Percentiles rank a stretch among this genome's conserved stretches.
phyloP scores from a whole-genome alignment of 1,140 invertebrate species.

The Samia ricini region DNA sequence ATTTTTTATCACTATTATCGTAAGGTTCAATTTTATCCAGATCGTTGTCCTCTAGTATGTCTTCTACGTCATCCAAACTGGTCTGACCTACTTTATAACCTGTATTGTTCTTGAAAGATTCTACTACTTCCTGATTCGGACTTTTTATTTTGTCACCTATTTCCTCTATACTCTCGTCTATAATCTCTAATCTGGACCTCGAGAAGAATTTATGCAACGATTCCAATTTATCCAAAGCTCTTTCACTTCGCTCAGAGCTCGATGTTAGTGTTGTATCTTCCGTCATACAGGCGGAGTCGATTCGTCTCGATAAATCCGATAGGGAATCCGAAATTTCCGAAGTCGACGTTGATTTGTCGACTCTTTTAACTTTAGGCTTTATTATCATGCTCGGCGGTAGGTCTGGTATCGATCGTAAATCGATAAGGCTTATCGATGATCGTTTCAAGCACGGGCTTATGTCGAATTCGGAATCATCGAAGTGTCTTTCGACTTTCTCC shows the following conservation, averaged over 20 bases:
- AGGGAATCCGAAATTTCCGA: constrained; percentile 60
- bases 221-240: constrained; percentile 64
- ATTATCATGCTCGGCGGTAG: constrained; percentile 63
- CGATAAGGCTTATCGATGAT: constrained; percentile 61
- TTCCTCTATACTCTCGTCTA: constrained; percentile 63
- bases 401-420: constrained; percentile 66
- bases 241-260: constrained; percentile 49
- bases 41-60: constrained; percentile 58
- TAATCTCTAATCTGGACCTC: constrained; percentile 62
- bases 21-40: neutral
- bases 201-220: constrained; percentile 67
- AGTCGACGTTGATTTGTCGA: constrained; percentile 66
- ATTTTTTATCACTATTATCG: neutral
- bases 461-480: constrained; percentile 52
- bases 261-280: constrained; percentile 52
- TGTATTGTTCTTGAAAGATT: constrained; percentile 22
- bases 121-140: constrained; percentile 28
- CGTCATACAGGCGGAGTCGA: constrained; percentile 60
- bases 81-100: constrained; percentile 52
- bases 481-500: constrained; percentile 46
- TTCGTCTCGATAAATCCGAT: constrained; percentile 50
- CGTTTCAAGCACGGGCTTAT: constrained; percentile 46
- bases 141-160: constrained; percentile 44
- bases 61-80: constrained; percentile 67
- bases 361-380: constrained; percentile 54